Percentiles rank a stretch among this genome's conserved stretches.
phyloP scores from a whole-genome alignment of 1,140 invertebrate species.

The Drosophila funebris region DNA sequence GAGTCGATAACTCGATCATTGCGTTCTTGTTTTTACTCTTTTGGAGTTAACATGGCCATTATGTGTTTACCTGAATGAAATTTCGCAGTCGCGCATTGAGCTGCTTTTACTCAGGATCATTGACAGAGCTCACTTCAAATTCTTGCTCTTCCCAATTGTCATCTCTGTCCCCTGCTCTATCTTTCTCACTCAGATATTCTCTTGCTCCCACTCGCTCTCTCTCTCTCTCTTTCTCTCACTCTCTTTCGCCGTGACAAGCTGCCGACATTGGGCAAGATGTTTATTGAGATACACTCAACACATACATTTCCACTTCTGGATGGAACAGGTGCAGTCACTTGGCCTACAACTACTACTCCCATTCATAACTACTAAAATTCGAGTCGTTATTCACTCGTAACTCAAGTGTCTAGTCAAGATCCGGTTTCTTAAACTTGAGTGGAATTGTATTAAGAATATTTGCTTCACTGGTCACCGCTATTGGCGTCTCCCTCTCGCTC shows the following conservation, averaged over 20 bases:
- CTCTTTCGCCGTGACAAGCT: background rate
- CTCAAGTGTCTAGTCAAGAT: slow-evolving; percentile 43
- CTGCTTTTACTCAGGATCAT: slow-evolving; percentile 36
- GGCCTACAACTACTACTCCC: slow-evolving; percentile 43
- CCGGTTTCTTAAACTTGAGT: slow-evolving; percentile 43
- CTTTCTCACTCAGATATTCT: background rate
- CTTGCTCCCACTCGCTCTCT: background rate
- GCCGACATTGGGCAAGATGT: slow-evolving; percentile 1
- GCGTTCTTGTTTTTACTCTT: slow-evolving; percentile 22
- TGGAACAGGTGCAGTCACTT: slow-evolving; percentile 47
- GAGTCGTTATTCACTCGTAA: slow-evolving; percentile 3
- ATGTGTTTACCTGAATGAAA: slow-evolving; percentile 35
- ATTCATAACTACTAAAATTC: slow-evolving; percentile 44
- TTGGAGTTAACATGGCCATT: slow-evolving; percentile 32
- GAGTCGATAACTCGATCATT: background rate
- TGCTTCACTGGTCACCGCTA: slow-evolving; percentile 18
- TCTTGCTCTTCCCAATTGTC: background rate
- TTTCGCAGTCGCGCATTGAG: slow-evolving; percentile 24
- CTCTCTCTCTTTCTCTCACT: background rate
- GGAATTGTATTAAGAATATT: slow-evolving; percentile 28
- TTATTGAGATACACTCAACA: slow-evolving; percentile 38
- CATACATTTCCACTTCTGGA: slow-evolving; percentile 24
- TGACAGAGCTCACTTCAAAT: slow-evolving; percentile 27
- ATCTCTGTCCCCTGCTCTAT: background rate
- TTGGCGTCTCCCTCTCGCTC: slow-evolving; percentile 32